Percentiles rank a stretch among this genome's conserved stretches.
Conservation (phyloP, 2,888 invertebrate species). For the Eurois occulta region DNA sequence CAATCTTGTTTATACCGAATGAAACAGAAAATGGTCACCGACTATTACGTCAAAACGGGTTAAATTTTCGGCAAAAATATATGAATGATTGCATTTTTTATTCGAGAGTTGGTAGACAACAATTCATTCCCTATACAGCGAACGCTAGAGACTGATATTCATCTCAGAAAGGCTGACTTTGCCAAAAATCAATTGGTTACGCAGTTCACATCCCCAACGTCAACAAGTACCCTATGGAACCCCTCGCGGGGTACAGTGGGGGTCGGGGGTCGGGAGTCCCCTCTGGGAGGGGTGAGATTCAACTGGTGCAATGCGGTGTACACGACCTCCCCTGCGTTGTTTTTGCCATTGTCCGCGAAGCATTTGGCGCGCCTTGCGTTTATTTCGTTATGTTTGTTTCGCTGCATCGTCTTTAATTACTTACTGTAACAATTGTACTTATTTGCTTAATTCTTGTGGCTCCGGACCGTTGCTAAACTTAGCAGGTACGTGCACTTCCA, state of each 20-base stretch:
- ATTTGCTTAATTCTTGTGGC: slow-evolving; percentile 2
- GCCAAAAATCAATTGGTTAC: slow-evolving; percentile 75
- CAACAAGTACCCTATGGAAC: slow-evolving; percentile 83
- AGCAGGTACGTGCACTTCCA: neutral
- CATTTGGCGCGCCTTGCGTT: slow-evolving; percentile 63
- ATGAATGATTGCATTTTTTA: neutral
- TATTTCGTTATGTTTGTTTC: slow-evolving; percentile 80
- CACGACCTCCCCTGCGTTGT: slow-evolving; percentile 69
- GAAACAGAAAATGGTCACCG: neutral
- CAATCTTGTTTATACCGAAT: neutral
- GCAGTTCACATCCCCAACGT: slow-evolving; percentile 75
- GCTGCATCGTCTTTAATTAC: slow-evolving; percentile 71
- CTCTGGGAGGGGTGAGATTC: slow-evolving; percentile 84
- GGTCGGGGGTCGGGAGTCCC: slow-evolving; percentile 53
- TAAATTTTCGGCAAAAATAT: neutral
- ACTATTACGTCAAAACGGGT: neutral
- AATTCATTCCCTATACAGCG: neutral
- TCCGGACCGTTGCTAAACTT: neutral
- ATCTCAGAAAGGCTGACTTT: slow-evolving; percentile 56
- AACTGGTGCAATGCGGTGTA: slow-evolving; percentile 90
- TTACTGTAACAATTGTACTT: slow-evolving; percentile 27
- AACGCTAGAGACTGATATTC: slow-evolving; percentile 35
- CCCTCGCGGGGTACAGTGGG: slow-evolving; percentile 60
- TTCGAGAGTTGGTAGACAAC: neutral
- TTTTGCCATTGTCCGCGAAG: slow-evolving; percentile 64